Conservation (phyloP, 92 coral and sea anemone genomes). For the Ricordea florida region DNA sequence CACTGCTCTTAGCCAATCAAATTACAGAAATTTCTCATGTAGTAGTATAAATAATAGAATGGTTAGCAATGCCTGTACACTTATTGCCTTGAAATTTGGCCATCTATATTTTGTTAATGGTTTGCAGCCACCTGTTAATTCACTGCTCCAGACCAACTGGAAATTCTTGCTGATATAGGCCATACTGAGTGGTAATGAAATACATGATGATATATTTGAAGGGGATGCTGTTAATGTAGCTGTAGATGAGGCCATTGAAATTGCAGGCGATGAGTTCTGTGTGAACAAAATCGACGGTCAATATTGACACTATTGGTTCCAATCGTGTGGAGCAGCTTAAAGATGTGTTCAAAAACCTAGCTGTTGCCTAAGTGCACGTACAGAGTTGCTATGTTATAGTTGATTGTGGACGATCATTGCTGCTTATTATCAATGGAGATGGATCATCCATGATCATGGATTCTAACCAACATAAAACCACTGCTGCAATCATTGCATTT, state of each 20-base stretch:
- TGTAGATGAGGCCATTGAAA: conserved; percentile 31
- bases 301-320: neutral
- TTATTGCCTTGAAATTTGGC: conserved; percentile 59
- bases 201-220: conserved; percentile 46
- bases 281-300: neutral
- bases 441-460: conserved; percentile 38
- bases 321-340: neutral
- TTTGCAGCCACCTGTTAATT: conserved; percentile 4
- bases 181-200: conserved; percentile 33
- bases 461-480: conserved; percentile 24
- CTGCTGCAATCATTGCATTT: conserved; percentile 34
- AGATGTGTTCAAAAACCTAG: neutral
- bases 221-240: conserved; percentile 21
- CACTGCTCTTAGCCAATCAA: no score
- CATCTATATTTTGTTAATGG: neutral
- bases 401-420: conserved; percentile 1
- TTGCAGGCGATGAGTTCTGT: conserved; percentile 29
- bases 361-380: neutral
- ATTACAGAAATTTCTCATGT: no score
- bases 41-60: conserved; percentile 44
- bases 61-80: conserved; percentile 62
- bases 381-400: conserved; percentile 9
- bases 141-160: conserved; percentile 1
- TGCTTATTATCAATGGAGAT: conserved; percentile 28
- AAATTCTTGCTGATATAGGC: conserved; percentile 9